Percentiles rank a stretch among this genome's conserved stretches.
These are phyloP conservation scores for Tauraco erythrolophus DNA, from an alignment of 2,113 vertebrate species.

Conservation along the genomic window DNA sequence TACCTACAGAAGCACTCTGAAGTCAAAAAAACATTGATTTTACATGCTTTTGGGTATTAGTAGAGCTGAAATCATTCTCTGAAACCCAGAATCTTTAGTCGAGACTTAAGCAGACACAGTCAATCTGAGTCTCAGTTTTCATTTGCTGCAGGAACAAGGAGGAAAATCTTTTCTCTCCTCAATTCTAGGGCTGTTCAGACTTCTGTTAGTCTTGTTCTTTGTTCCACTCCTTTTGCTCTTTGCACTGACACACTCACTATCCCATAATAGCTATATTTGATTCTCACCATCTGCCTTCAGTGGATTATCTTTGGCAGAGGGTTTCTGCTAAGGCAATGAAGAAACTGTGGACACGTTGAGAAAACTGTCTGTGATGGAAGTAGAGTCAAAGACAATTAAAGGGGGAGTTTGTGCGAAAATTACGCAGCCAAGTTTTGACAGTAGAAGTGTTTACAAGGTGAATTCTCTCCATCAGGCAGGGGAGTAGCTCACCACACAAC, in stretches of 20 bases:
- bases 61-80: neutral
- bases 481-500: neutral
- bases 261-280: neutral
- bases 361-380: neutral
- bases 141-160: neutral
- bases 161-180: neutral
- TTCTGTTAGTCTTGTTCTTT: neutral
- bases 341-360: neutral
- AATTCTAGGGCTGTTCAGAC: neutral
- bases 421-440: neutral
- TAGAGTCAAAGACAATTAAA: neutral
- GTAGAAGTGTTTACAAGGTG: neutral
- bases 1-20: neutral
- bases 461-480: neutral
- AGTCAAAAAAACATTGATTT: neutral
- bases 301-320: neutral
- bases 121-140: neutral
- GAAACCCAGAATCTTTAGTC: neutral
- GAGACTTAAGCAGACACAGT: neutral
- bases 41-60: neutral
- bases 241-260: neutral
- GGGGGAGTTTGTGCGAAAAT: neutral
- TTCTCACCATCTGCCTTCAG: neutral
- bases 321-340: neutral
- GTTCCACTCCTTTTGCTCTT: neutral